phyloP scores from a whole-genome alignment of 1,140 invertebrate species.

The Heterodera schachtii region DNA sequence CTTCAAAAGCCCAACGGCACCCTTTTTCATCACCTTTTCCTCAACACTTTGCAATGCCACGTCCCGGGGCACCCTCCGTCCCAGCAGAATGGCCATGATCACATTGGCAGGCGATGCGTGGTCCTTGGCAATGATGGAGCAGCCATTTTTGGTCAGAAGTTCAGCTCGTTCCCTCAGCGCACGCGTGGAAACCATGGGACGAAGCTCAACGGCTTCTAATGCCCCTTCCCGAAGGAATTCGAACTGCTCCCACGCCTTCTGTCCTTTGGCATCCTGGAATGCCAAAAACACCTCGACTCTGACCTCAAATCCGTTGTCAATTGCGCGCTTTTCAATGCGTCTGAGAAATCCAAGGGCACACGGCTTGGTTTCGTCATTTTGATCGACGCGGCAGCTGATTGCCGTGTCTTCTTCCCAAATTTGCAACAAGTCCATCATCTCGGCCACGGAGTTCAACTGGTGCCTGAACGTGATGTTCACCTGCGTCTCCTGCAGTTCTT shows the following conservation, averaged over 20 bases:
- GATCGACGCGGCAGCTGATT: not conserved
- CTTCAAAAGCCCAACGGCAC: not conserved
- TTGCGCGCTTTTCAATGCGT: not conserved
- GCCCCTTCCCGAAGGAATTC: not conserved
- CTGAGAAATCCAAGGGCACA: not conserved
- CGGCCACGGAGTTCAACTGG: not conserved
- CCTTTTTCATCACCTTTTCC: too few species aligned
- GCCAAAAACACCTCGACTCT: not conserved
- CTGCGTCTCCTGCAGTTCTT: not conserved
- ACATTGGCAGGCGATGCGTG: not conserved
- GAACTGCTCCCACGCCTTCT: not conserved
- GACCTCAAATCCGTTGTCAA: not conserved
- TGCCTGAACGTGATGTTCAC: not conserved
- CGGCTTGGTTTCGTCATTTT: not conserved
- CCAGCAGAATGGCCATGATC: not conserved
- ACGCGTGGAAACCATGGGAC: not conserved
- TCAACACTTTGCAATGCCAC: not conserved
- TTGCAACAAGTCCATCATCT: slow-evolving; percentile 4
- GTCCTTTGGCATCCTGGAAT: not conserved
- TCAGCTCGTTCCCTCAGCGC: not conserved
- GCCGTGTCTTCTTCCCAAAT: slow-evolving; percentile 13
- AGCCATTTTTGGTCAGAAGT: not conserved
- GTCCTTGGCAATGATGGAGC: not conserved
- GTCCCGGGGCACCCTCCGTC: not conserved
- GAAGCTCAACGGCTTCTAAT: not conserved